Percentiles rank a stretch among this genome's conserved stretches.
Conservation (phyloP, 2,888 invertebrate species). For the Anodontia alba region DNA sequence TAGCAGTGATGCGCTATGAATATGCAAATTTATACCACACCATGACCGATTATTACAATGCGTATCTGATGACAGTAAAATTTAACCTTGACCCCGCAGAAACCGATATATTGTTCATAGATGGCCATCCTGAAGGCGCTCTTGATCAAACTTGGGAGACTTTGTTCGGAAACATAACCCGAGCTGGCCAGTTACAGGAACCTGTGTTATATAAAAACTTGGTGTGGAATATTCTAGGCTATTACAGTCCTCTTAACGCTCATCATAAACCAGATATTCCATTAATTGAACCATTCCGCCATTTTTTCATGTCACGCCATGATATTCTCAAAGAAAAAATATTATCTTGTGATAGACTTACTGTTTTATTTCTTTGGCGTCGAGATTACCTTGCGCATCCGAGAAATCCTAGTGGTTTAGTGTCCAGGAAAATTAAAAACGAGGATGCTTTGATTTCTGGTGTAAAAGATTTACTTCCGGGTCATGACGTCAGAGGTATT, state of each 20-base stretch:
- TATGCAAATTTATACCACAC: conserved; percentile 82
- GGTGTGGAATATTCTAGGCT: conserved; percentile 80
- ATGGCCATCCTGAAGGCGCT: conserved; percentile 81
- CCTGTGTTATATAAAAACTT: conserved; percentile 67
- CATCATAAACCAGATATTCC: conserved; percentile 71
- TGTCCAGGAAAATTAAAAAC: conserved; percentile 82
- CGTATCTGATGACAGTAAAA: conserved; percentile 72
- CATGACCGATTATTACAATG: conserved; percentile 80
- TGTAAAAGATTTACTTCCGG: conserved; percentile 62
- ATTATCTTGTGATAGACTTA: conserved; percentile 74
- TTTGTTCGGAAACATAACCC: conserved; percentile 76
- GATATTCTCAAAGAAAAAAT: conserved; percentile 40
- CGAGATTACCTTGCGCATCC: conserved; percentile 83
- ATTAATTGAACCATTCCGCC: conserved; percentile 78
- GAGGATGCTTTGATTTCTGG: conserved; percentile 78
- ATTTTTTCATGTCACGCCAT: conserved; percentile 77
- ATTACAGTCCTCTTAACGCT: conserved; percentile 78
- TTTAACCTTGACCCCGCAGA: conserved; percentile 66
- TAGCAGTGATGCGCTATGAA: conserved; percentile 78
- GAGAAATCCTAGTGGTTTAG: conserved; percentile 80
- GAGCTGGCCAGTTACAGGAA: conserved; percentile 68
- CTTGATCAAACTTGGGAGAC: conserved; percentile 79
- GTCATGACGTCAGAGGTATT: conserved; percentile 66
- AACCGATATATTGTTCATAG: conserved; percentile 78
- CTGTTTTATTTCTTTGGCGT: conserved; percentile 82